A percentile compares a stretch with the other conserved stretches of the same genome.
Evolutionary conservation across 2,113 vertebrate genomes (phyloP).

Genomic region (Bucco capensis): DNA sequence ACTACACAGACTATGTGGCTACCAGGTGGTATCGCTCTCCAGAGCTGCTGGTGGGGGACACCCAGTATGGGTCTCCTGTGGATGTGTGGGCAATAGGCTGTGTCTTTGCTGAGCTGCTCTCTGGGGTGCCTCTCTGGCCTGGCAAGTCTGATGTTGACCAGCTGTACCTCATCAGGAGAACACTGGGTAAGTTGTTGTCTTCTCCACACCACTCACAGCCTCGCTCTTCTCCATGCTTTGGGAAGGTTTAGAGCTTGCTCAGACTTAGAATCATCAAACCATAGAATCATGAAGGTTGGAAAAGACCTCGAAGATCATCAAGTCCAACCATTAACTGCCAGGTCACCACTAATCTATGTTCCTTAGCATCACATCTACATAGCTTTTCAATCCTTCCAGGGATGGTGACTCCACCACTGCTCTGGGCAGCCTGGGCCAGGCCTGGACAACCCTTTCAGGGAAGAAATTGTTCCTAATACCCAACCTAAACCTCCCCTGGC

Average conservation of each 20-base stretch:
- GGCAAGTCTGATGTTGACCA: constrained; percentile 94
- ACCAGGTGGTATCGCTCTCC: constrained; percentile 95
- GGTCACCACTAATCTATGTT: too few species aligned
- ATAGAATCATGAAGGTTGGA: too few species aligned
- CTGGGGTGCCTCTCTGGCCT: constrained; percentile 88
- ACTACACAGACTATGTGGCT: constrained; percentile 95
- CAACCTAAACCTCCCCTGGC: too few species aligned
- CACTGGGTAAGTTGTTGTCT: constrained; percentile 82
- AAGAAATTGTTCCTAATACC: not conserved
- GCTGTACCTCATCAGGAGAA: constrained; percentile 90
- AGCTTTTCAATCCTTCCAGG: too few species aligned
- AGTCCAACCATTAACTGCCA: too few species aligned
- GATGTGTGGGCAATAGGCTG: constrained; percentile 96
- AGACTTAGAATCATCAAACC: too few species aligned
- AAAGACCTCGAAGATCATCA: too few species aligned
- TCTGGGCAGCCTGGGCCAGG: too few species aligned
- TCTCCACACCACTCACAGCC: rapidly evolving
- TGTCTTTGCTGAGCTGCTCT: constrained; percentile 90
- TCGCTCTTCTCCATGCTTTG: rapidly evolving
- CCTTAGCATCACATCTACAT: too few species aligned
- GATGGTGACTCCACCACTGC: too few species aligned
- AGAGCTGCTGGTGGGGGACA: constrained; percentile 91
- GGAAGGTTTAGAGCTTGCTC: not conserved
- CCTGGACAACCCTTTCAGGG: not conserved
- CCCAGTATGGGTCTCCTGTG: constrained; percentile 88